Evolutionary conservation across 2,888 invertebrate species (phyloP), one percentile per base, ranked within the genome.

Genomic region (Ephialtes manifestator): DNA sequence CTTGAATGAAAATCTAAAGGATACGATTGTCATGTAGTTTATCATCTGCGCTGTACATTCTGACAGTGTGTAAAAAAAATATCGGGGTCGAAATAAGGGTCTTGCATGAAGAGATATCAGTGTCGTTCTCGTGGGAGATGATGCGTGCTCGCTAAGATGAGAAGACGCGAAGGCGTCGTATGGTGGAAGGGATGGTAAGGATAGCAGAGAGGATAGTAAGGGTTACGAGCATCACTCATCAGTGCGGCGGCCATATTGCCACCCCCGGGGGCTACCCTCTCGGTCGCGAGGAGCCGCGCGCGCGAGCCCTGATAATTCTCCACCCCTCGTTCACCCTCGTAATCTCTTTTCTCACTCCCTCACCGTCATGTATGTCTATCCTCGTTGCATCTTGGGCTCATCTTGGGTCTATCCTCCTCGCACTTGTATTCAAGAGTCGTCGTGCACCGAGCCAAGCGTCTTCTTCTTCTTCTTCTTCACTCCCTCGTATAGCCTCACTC

Each of bases 191-290:
- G 68, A 28, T 35, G 67, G 58, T 70, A 75, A 79, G 65, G 71
- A 75, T 72, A 71, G 70, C 48, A 53, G 46, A 58, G 71, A 71
- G 70, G 60, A 79, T 43, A 87, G 91, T 91, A 93, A 92, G 93
- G 93, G 92, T 93, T 93, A 91, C 92, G 92, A 92, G 93, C 92
- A 94, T 94, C 93, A 90, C 93, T 94, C 94, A 94, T 94, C 93
- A 93, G 92, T 89, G 91, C 88, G 91, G 92, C 94, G 91, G 93
- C 93, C 93, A 93, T 94, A 93, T 93, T 93, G 93, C 92, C 90
- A 90, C 89, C 90, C 89, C 84, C 86, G 65, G 79, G 72, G 82
- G 70, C 68, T 68, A 81, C 70, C 85, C 70, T 80, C 76, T 79
- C 67, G 72, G 60, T 75, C 67, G 82, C 79, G 75, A 71, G 70